Evolutionary conservation across 37 sponge, comb jelly and placozoan species (phyloP).

Genomic region (Halichondria panicea): DNA sequence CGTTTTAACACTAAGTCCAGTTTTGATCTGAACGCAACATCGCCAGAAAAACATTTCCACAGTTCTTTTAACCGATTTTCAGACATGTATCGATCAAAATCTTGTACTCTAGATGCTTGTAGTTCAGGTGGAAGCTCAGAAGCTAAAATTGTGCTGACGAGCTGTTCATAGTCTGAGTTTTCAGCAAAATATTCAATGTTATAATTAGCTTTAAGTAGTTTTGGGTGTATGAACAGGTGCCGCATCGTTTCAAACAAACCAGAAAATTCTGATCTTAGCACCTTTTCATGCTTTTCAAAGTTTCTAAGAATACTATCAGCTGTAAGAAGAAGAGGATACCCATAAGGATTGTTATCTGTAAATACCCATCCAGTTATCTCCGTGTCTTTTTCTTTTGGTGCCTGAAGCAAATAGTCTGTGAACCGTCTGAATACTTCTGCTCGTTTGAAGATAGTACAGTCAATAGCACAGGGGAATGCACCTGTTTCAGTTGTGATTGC

Average conservation of each 20-base stretch:
- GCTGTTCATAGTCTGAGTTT: not conserved
- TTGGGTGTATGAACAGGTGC: constrained; percentile 23
- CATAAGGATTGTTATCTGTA: constrained; percentile 34
- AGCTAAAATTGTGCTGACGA: constrained; percentile 1
- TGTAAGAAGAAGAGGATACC: constrained; percentile 41
- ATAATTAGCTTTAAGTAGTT: constrained; percentile 2
- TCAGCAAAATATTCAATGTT: constrained; percentile 11
- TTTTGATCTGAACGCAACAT: constrained; percentile 7
- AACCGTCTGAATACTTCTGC: constrained; percentile 1
- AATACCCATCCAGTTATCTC: not conserved
- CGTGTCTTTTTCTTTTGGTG: not conserved
- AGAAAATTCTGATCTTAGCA: constrained; percentile 19
- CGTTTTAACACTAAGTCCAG: not conserved
- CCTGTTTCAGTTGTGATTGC: no score
- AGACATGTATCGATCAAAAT: not conserved
- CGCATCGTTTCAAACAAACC: constrained; percentile 2
- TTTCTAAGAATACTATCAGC: constrained; percentile 27
- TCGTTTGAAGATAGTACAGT: constrained; percentile 11
- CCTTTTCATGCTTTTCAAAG: constrained; percentile 35
- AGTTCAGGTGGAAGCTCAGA: constrained; percentile 5
- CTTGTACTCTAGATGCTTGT: not conserved
- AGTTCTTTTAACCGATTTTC: not conserved
- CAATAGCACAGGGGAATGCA: constrained; percentile 4
- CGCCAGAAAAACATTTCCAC: constrained; percentile 26
- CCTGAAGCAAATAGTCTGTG: not conserved